A percentile compares a stretch with the other conserved stretches of the same genome.
Evolutionary conservation across 2,797 vertebrate species (phyloP).

Genomic region (Balearica regulorum): DNA sequence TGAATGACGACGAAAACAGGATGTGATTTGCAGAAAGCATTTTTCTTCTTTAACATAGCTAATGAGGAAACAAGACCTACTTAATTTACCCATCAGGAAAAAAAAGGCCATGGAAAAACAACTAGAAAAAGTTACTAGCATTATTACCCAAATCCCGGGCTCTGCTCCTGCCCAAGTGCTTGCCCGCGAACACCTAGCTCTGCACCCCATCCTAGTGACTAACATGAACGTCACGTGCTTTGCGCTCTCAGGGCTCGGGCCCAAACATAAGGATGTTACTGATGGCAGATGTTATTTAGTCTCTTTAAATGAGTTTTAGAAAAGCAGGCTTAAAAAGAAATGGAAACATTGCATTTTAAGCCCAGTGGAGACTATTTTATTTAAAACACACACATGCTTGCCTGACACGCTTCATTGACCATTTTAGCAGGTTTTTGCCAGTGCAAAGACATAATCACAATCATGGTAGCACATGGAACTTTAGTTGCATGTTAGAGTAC

Average conservation of each 20-base stretch:
- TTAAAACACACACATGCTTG: neutral
- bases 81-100: neutral
- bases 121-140: neutral
- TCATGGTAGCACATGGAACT: neutral
- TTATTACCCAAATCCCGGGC: neutral
- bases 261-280: neutral
- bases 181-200: neutral
- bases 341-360: neutral
- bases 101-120: neutral
- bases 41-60: neutral
- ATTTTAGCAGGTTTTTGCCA: neutral
- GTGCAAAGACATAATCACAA: neutral
- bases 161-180: neutral
- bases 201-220: neutral
- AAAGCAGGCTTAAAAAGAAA: neutral
- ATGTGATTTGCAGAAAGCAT: neutral
- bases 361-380: neutral
- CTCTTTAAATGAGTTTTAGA: neutral
- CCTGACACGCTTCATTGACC: neutral
- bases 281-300: neutral
- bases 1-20: neutral
- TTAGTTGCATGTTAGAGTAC: rapidly evolving
- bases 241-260: neutral
- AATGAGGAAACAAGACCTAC: neutral
- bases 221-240: rapidly evolving